Evolutionary conservation across 1,140 invertebrate species (phyloP).

Genomic region (Campoletis sonorensis): DNA sequence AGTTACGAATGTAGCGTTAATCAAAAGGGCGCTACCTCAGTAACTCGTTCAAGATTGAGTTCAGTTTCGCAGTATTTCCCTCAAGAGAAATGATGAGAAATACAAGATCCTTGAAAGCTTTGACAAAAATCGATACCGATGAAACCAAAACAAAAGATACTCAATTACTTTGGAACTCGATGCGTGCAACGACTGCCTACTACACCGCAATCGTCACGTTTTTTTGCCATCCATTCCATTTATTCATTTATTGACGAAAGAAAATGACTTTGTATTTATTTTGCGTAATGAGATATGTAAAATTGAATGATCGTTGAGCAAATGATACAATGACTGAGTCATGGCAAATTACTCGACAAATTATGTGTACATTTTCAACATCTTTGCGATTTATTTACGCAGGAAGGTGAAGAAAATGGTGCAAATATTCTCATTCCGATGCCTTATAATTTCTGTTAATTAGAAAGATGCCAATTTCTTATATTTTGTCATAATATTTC

Average conservation of each 20-base stretch:
- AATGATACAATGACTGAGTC: too few species aligned
- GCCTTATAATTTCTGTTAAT: too few species aligned
- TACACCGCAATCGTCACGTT: slow-evolving; percentile 31
- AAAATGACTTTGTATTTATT: slow-evolving; percentile 13
- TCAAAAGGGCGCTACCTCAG: slow-evolving; percentile 43
- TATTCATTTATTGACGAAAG: background rate
- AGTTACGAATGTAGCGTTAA: slow-evolving; percentile 41
- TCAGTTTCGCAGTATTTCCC: background rate
- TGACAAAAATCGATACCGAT: slow-evolving; percentile 42
- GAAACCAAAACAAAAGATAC: slow-evolving; percentile 32
- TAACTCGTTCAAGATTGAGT: slow-evolving; percentile 15
- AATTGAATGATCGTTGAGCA: too few species aligned
- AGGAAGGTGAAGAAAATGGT: too few species aligned
- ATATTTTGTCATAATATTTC: too few species aligned
- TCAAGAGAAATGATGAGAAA: slow-evolving; percentile 30
- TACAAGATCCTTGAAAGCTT: slow-evolving; percentile 11
- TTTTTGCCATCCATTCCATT: background rate
- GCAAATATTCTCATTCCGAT: too few species aligned
- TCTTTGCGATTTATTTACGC: too few species aligned
- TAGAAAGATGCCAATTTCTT: too few species aligned
- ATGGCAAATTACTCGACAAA: too few species aligned
- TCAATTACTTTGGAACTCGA: slow-evolving; percentile 24
- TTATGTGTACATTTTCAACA: too few species aligned
- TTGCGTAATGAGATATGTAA: too few species aligned
- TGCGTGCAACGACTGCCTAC: background rate